A percentile compares a stretch with the other conserved stretches of the same genome.
These are phyloP conservation scores for Zingel zingel DNA, from an alignment of 2,113 vertebrate species.

Conservation along the genomic window DNA sequence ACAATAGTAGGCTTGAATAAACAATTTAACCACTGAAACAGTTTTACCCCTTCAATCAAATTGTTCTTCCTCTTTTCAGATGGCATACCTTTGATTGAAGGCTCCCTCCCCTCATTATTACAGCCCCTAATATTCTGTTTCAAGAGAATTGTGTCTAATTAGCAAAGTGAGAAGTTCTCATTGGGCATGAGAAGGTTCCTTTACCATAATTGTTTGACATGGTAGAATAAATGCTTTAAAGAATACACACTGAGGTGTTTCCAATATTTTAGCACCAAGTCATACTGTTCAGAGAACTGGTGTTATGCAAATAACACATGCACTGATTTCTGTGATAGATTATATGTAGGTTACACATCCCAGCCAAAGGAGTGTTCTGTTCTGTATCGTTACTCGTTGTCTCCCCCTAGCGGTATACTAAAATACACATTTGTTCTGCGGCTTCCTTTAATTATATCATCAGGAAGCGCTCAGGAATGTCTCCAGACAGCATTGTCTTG, in stretches of 20 bases:
- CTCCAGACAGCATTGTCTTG: no score
- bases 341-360: neutral
- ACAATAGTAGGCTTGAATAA: neutral
- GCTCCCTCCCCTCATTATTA: conserved; percentile 16
- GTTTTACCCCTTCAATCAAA: neutral
- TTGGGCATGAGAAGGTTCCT: conserved; percentile 13
- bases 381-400: no score
- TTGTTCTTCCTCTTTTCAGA: neutral
- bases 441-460: no score
- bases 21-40: conserved; percentile 15
- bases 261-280: neutral
- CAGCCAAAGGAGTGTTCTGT: neutral
- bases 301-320: conserved; percentile 39
- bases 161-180: conserved; percentile 9
- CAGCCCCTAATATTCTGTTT: conserved; percentile 37
- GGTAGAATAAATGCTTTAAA: conserved; percentile 32
- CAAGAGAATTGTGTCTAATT: conserved; percentile 29
- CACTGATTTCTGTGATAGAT: conserved; percentile 22
- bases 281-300: neutral
- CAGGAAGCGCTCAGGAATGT: no score
- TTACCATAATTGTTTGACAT: neutral
- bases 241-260: conserved; percentile 26
- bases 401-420: no score
- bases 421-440: no score
- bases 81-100: neutral